A percentile compares a stretch with the other conserved stretches of the same genome.
Evolutionary conservation across 2,888 invertebrate genomes (phyloP).

Genomic region (Phengaris alcon): DNA sequence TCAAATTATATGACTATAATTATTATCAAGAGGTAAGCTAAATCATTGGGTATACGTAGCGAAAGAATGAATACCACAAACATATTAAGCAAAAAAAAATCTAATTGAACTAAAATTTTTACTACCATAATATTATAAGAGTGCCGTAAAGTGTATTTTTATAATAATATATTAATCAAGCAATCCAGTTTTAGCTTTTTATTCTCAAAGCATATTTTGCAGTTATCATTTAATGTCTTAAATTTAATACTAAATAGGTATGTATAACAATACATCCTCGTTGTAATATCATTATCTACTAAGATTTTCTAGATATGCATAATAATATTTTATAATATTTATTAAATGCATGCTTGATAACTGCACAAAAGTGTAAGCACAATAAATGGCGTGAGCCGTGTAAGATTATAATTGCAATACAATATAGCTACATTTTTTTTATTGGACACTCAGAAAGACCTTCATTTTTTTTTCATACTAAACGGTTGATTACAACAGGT

Average conservation of each 20-base stretch:
- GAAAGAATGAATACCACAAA: not conserved
- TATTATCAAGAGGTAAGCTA: not conserved
- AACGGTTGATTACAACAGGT: too few species aligned
- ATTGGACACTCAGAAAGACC: too few species aligned
- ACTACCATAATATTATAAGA: not conserved
- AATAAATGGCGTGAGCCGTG: too few species aligned
- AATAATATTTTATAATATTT: not conserved
- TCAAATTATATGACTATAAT: not conserved
- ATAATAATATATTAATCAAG: not conserved
- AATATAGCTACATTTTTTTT: too few species aligned
- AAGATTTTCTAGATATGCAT: conserved; percentile 5
- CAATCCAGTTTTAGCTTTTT: not conserved
- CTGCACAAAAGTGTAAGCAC: not conserved
- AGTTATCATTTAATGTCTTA: not conserved
- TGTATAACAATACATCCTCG: not conserved
- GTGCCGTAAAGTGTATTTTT: not conserved
- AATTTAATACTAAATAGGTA: not conserved
- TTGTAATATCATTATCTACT: not conserved
- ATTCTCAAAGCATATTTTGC: not conserved
- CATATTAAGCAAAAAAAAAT: not conserved
- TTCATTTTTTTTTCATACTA: too few species aligned
- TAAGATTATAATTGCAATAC: too few species aligned
- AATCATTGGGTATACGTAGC: not conserved
- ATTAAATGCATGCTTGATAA: not conserved
- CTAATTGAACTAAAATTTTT: not conserved